Evolutionary conservation across 2,888 invertebrate genomes (phyloP).

Genomic region (Nemapogon koenigi): DNA sequence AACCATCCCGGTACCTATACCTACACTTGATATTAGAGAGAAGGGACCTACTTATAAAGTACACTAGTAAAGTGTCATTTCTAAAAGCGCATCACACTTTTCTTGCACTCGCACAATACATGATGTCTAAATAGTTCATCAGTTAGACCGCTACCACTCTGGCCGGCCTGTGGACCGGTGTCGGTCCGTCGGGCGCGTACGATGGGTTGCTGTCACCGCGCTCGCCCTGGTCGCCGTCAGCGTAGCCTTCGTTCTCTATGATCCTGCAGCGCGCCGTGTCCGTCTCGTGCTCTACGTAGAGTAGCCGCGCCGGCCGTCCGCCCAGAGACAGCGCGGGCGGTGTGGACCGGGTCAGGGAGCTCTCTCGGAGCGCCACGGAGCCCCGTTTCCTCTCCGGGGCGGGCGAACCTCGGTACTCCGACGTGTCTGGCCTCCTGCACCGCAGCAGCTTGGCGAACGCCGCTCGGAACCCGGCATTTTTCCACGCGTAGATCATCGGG

Average conservation of each 20-base stretch:
- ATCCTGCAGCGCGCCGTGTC: slow-evolving; percentile 51
- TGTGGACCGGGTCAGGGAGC: slow-evolving; percentile 44
- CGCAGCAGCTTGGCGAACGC: slow-evolving; percentile 73
- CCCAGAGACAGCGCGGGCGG: slow-evolving; percentile 34
- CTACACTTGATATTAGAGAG: slow-evolving; percentile 24
- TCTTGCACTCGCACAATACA: slow-evolving; percentile 37
- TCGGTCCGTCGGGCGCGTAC: slow-evolving; percentile 51
- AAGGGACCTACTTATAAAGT: slow-evolving; percentile 34
- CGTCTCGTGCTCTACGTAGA: slow-evolving; percentile 41
- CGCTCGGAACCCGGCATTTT: slow-evolving; percentile 77
- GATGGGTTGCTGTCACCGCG: slow-evolving; percentile 50
- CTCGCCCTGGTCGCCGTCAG: slow-evolving; percentile 43
- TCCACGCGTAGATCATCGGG: slow-evolving; percentile 86
- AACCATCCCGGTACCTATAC: too few relatives aligned
- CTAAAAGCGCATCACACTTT: slow-evolving; percentile 63
- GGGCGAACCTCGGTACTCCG: slow-evolving; percentile 61
- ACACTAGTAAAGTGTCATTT: slow-evolving; percentile 47
- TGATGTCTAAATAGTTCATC: slow-evolving; percentile 28
- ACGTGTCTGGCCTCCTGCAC: slow-evolving; percentile 69
- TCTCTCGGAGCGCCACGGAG: slow-evolving; percentile 52
- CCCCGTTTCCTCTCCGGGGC: slow-evolving; percentile 60
- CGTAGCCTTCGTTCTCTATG: slow-evolving; percentile 56
- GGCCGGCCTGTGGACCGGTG: slow-evolving; percentile 42
- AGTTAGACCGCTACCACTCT: too few relatives aligned
- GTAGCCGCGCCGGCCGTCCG: slow-evolving; percentile 44